phyloP scores from a whole-genome alignment of 2,888 invertebrate species.

The Sepiola atlantica region DNA sequence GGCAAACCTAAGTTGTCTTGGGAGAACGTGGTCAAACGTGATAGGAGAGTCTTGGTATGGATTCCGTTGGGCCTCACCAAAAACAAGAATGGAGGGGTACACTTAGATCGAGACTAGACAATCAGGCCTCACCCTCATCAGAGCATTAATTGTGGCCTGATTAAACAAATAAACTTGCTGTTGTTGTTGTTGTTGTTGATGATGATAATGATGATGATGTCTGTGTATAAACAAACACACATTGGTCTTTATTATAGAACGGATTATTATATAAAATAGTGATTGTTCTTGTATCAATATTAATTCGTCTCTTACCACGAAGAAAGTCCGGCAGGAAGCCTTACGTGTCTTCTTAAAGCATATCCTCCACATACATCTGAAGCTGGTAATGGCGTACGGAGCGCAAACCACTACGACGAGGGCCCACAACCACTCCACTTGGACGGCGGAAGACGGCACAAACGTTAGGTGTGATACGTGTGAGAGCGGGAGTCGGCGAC shows the following conservation, averaged over 20 bases:
- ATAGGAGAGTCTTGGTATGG: no score
- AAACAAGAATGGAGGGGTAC: no score
- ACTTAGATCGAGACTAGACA: no score
- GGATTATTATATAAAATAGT: not conserved
- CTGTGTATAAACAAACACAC: not conserved
- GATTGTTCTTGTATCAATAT: not conserved
- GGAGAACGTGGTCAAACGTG: no score
- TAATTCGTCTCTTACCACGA: conserved; percentile 55
- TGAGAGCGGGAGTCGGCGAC: conserved; percentile 60
- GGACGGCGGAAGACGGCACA: not conserved
- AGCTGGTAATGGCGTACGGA: conserved; percentile 73
- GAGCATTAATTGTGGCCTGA: no score
- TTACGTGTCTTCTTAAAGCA: conserved; percentile 71
- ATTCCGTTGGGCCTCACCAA: no score
- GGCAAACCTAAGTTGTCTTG: no score
- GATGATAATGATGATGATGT: no score
- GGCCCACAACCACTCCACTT: conserved; percentile 74
- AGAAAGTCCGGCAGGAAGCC: conserved; percentile 57
- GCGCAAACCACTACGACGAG: conserved; percentile 72
- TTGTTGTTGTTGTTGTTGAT: no score
- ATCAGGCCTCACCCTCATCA: no score
- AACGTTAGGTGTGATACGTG: conserved; percentile 54
- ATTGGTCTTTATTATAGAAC: no score
- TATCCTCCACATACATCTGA: conserved; percentile 73
- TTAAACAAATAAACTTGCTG: no score